A percentile compares a stretch with the other conserved stretches of the same genome.
These are phyloP conservation scores for Neotoxoptera formosana DNA, from an alignment of 1,140 invertebrate genomes.

Conservation along the genomic window DNA sequence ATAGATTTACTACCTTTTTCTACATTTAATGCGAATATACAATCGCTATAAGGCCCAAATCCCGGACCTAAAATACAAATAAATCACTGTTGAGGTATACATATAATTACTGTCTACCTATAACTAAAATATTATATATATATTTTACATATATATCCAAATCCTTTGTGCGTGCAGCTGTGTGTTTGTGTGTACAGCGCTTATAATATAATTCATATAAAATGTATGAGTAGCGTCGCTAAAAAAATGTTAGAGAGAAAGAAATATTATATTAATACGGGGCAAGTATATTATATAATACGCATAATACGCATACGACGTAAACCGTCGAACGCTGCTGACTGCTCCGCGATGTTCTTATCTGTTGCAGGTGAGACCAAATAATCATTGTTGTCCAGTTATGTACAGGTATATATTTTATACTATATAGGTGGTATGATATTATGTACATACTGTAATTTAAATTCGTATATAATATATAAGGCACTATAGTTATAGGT, in stretches of 20 bases:
- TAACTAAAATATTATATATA: too few relatives aligned
- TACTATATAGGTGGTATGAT: background rate
- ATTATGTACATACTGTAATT: background rate
- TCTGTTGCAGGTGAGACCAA: background rate
- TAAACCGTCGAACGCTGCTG: background rate
- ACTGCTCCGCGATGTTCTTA: background rate
- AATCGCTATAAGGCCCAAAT: too few relatives aligned
- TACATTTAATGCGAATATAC: too few relatives aligned
- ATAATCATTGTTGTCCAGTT: background rate
- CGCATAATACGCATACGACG: background rate
- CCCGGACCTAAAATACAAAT: too few relatives aligned
- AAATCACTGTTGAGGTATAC: too few relatives aligned
- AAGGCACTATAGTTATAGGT: background rate
- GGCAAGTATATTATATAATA: background rate
- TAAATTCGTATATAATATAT: background rate
- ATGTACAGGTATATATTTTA: background rate
- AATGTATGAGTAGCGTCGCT: background rate
- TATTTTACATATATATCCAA: background rate
- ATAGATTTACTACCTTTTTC: too few relatives aligned
- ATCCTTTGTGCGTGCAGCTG: background rate
- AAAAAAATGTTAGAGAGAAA: background rate
- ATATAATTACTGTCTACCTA: too few relatives aligned
- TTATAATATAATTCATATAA: background rate
- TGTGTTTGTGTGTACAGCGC: background rate
- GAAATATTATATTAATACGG: background rate